Base-by-base conservation (phyloP, 1,140 invertebrate genomes). In the Aphelenchoides besseyi region DNA sequence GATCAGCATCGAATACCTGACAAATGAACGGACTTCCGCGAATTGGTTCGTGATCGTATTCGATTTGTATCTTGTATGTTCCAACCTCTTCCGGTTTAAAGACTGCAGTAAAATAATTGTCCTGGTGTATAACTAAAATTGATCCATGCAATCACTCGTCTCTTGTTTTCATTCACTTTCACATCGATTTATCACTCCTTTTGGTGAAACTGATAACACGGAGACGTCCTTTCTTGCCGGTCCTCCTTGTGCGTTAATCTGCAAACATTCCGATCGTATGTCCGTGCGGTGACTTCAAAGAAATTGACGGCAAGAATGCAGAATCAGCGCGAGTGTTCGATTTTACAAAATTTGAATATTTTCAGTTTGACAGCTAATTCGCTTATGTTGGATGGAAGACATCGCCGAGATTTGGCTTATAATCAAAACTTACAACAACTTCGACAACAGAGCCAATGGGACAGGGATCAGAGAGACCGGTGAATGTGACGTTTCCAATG, bases 21-120 rank as follows among this genome's bases (percentile, higher is more conserved):
- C 95, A 97, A 0, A 91, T 92, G 86, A 97, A 98, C 1, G 95
- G 95, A 64, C 93, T 93, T 55, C 94, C 95, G 84, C 92, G 91
- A 77, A 98, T 97, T 84, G 97, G 92, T 82, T 93, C 91, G 37
- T 92, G 92, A 80, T 95, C 93, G 85, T 97, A 97, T 26, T 92
- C 90, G 70, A 98, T 95, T 72, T 91, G 91, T 63, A 98, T 94
- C 74, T 92, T 91, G 94, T 95, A 98, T 79, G 94, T 92, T 48
- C 88, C 95, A 57, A 92, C 91, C 88, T 97, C 94, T 77, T 95
- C 92, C 2, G 95, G 95, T 84, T 94, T 92, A 85, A 98, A 98
- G 71, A 92, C 95, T 62, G 94, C 93, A 72, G 91, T 92, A 83
- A 93, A 92, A 18, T 91, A 90, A 70, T 91, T 92, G 57, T 85